Conservation (phyloP, 2,113 vertebrate species). For the Typhlomys cinereus region DNA sequence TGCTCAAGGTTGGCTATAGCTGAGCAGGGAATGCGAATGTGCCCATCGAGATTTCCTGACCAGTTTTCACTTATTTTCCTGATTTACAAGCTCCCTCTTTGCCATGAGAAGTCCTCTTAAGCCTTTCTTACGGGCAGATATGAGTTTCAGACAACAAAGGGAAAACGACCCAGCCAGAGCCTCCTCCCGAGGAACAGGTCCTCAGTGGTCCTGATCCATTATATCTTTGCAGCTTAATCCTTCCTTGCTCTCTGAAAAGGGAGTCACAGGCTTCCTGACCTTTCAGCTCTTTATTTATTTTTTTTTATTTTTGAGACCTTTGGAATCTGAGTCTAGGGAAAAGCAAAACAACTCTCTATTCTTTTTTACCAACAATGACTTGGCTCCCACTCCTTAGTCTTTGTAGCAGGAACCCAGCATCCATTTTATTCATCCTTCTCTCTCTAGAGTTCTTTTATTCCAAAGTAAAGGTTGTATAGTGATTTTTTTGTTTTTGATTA, state of each 20-base stretch:
- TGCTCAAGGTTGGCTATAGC: neutral
- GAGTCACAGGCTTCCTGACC: constrained; percentile 44
- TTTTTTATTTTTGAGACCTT: constrained; percentile 60
- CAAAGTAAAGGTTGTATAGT: constrained; percentile 41
- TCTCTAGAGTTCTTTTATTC: constrained; percentile 36
- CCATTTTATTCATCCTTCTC: constrained; percentile 20
- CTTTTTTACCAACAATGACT: constrained; percentile 50
- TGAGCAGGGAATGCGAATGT: neutral
- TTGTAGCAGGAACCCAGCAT: neutral
- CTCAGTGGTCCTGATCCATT: neutral
- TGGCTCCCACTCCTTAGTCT: neutral
- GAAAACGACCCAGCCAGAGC: neutral
- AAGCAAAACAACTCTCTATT: constrained; percentile 62
- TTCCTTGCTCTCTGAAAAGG: constrained; percentile 29
- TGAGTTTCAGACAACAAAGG: neutral
- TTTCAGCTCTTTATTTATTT: constrained; percentile 16
- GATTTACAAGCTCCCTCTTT: neutral
- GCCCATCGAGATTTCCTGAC: neutral
- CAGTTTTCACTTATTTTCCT: constrained; percentile 18
- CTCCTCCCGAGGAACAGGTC: neutral
- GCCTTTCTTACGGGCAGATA: neutral
- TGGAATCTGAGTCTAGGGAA: constrained; percentile 58
- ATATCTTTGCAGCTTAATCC: constrained; percentile 32
- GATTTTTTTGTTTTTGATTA: too few relatives aligned
- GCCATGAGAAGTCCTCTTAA: neutral